Percentiles rank a stretch among this genome's conserved stretches.
These are phyloP conservation scores for Mya arenaria DNA, from an alignment of 1,140 invertebrate genomes.

Conservation along the genomic window DNA sequence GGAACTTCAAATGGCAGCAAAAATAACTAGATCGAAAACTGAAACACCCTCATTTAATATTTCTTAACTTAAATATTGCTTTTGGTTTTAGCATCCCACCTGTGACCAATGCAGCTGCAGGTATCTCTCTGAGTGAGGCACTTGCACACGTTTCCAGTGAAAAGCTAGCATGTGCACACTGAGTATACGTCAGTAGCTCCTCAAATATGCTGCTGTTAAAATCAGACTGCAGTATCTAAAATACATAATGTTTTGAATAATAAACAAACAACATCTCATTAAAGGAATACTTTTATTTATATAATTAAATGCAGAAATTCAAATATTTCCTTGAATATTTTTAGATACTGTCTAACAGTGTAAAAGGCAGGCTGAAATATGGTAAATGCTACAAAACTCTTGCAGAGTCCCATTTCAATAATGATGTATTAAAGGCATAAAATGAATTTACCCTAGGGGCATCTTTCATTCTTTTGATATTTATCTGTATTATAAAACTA, in stretches of 20 bases:
- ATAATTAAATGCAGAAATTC: not conserved
- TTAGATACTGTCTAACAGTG: not conserved
- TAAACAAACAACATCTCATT: not conserved
- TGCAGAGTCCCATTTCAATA: too few relatives aligned
- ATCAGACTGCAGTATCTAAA: constrained; percentile 72
- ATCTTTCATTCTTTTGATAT: too few relatives aligned
- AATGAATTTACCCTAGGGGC: too few relatives aligned
- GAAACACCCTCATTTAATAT: not conserved
- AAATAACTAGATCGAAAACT: too few relatives aligned
- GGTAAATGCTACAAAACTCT: too few relatives aligned
- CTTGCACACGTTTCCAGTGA: constrained; percentile 9
- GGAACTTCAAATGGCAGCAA: too few relatives aligned
- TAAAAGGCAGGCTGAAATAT: not conserved
- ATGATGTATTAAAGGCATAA: too few relatives aligned
- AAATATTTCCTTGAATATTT: not conserved
- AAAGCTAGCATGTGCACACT: constrained; percentile 54
- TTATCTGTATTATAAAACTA: too few relatives aligned
- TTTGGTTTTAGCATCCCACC: constrained; percentile 52
- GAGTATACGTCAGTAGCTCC: constrained; percentile 72
- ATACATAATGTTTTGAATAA: constrained; percentile 4
- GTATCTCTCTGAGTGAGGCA: constrained; percentile 66
- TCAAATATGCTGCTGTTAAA: constrained; percentile 77
- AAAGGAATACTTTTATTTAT: not conserved
- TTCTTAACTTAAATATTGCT: not conserved
- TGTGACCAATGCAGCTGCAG: constrained; percentile 77